Percentiles rank a stretch among this genome's conserved stretches.
phyloP scores from a whole-genome alignment of 2,888 invertebrate genomes.

The Watsonalla binaria region DNA sequence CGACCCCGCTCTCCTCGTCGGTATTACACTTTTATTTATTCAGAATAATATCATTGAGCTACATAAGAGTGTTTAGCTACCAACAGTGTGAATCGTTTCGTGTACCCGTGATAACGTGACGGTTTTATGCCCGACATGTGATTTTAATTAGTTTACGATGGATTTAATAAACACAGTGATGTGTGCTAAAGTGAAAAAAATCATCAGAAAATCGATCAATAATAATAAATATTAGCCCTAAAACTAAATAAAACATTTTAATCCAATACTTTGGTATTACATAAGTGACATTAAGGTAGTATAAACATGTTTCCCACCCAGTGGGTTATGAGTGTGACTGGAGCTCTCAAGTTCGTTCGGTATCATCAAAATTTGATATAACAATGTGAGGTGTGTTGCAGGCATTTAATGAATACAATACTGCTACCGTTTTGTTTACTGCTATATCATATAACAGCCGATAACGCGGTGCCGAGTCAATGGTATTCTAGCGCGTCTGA shows the following conservation, averaged over 20 bases:
- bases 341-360: not conserved
- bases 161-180: slow-evolving; percentile 7
- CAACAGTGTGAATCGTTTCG: slow-evolving; percentile 9
- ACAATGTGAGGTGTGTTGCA: slow-evolving; percentile 23
- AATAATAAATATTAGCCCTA: not conserved
- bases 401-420: slow-evolving; percentile 33
- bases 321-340: too few species aligned
- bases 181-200: not conserved
- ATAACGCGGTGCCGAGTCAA: slow-evolving; percentile 43
- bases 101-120: slow-evolving; percentile 16
- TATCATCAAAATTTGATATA: not conserved
- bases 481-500: slow-evolving; percentile 15
- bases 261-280: too few species aligned
- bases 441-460: slow-evolving; percentile 42
- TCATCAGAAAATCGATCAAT: not conserved
- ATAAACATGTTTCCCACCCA: too few species aligned
- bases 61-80: slow-evolving; percentile 4
- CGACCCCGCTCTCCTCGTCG: not conserved
- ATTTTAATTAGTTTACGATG: slow-evolving; percentile 13
- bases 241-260: too few species aligned
- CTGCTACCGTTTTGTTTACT: slow-evolving; percentile 48
- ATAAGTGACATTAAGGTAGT: too few species aligned
- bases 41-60: not conserved
- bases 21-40: not conserved
- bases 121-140: slow-evolving; percentile 12